These are phyloP conservation scores for Imbricaverruca yamaguchii DNA, from an alignment of 2,888 invertebrate species.

Conservation along the genomic window DNA sequence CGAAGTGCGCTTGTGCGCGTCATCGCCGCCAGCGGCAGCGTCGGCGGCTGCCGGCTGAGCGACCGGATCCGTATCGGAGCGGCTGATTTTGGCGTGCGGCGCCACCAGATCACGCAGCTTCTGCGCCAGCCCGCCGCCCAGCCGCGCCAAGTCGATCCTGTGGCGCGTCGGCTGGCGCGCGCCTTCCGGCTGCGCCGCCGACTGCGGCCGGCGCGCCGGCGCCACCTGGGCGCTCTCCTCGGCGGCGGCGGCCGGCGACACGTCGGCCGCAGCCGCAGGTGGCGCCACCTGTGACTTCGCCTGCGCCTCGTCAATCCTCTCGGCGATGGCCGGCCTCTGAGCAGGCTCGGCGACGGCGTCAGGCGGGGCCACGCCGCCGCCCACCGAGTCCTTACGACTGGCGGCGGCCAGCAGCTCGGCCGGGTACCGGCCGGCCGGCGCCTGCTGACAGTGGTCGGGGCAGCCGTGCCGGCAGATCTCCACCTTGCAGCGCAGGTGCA, in stretches of 20 bases:
- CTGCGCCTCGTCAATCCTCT: no score
- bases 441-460: constrained; percentile 76
- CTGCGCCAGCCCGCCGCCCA: not conserved
- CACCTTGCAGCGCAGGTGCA: constrained; percentile 79
- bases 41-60: not conserved
- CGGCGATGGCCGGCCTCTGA: not conserved
- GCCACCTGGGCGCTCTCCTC: not conserved
- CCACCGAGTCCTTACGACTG: not conserved
- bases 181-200: not conserved
- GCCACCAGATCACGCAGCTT: not conserved
- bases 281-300: no score
- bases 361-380: not conserved
- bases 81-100: not conserved
- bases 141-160: not conserved
- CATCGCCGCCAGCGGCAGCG: not conserved
- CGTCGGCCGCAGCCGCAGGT: not conserved
- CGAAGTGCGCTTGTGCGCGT: constrained; percentile 36
- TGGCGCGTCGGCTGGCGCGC: not conserved
- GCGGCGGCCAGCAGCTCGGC: not conserved
- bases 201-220: not conserved
- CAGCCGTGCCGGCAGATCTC: constrained; percentile 88
- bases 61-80: not conserved
- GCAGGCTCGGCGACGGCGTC: not conserved
- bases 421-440: constrained; percentile 37
- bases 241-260: not conserved